These are phyloP conservation scores for Vespertilio murinus DNA, from an alignment of 2,797 vertebrate genomes.

Conservation along the genomic window DNA sequence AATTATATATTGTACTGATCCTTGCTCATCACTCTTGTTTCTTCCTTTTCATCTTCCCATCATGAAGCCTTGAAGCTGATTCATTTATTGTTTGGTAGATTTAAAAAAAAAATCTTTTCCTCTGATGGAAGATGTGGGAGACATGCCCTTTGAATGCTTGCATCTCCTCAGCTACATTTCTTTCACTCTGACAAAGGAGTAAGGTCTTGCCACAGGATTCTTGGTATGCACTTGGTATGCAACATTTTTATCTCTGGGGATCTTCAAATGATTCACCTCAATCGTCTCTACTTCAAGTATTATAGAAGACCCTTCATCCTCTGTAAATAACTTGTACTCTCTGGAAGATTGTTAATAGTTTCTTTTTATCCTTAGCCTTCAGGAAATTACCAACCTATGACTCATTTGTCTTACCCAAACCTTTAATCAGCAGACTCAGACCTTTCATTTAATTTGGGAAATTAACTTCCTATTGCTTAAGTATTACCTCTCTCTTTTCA, in stretches of 20 bases:
- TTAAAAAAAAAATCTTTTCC: not conserved
- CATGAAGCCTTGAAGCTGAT: not conserved
- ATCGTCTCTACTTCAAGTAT: not conserved
- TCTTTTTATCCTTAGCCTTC: slow-evolving; percentile 41
- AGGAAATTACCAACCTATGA: slow-evolving; percentile 47
- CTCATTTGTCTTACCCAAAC: slow-evolving; percentile 37
- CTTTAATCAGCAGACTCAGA: not conserved
- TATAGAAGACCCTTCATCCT: not conserved
- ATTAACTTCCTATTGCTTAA: not conserved
- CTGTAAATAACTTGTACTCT: slow-evolving; percentile 2
- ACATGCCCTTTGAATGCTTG: not conserved
- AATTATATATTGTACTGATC: not conserved
- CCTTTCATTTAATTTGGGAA: slow-evolving; percentile 28
- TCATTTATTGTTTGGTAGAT: not conserved
- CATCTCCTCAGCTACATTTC: not conserved
- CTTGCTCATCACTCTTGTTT: not conserved
- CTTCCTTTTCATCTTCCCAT: not conserved
- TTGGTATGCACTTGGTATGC: not conserved
- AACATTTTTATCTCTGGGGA: not conserved
- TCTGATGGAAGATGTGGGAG: not conserved
- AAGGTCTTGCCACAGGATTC: not conserved
- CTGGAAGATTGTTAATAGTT: not conserved
- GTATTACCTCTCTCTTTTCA: not conserved
- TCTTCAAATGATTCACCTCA: not conserved
- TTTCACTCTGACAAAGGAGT: not conserved